Evolutionary conservation across 1,140 invertebrate species (phyloP), one percentile per base, ranked within the genome.

Genomic region (Leptinotarsa texana): DNA sequence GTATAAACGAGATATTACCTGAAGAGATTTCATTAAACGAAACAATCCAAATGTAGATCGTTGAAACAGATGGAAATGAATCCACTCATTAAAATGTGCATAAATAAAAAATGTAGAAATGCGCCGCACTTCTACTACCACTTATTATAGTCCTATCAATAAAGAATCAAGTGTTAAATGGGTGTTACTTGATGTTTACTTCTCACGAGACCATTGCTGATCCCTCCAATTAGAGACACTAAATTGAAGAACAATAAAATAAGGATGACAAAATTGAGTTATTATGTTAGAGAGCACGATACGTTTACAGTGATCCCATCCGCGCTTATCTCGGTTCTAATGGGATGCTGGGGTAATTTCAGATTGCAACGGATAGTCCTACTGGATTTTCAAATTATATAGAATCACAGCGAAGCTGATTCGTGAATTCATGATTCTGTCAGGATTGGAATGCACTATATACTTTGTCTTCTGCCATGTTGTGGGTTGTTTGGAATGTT

Each of bases 151-250:
- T 73, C 63, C 69, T 82, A 83, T 83, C 82, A 75, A 51, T 57
- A 74, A 72, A 67, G 75, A 75, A 82, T 83, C 82, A 79, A 77
- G 82, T 81, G 82, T 81, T 82, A 82, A 83, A 82, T 81, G 82
- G 82, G 82, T 81, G 82, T 82, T 75, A 81, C 82, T 74, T 79
- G 66, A 75, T 77, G 78, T 78, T 77, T 77, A 79, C 66, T 80
- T 83, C 76, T 78, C 80, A 83, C 79, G 75, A 75, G 69, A 78
- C 65, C 69, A 69, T 65, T 73, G 76, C 78, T 80, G 83, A 84
- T 83, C 81, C 83, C 83, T 74, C 69, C 80, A 84, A 84, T 84
- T 84, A 84, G 73, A 51, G 82, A 81, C 79, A 77, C 79, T 84
- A 84, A 84, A 84, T 84, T 84, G 80, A 79, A 79, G 79, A 77